Evolutionary conservation across 1,140 invertebrate species (phyloP), one percentile per base, ranked within the genome.

Genomic region (Eriosoma lanigerum): DNA sequence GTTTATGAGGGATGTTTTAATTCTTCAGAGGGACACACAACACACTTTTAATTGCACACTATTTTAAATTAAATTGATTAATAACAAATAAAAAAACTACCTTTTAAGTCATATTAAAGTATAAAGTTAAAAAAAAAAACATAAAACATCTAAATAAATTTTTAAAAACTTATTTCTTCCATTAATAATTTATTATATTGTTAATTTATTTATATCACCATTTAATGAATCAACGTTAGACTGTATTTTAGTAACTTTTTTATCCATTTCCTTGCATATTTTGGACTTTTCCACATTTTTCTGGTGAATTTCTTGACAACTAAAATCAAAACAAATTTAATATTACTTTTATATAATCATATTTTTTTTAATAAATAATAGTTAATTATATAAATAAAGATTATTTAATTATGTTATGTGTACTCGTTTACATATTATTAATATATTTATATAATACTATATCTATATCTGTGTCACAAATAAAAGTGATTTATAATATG

Each of bases 251-350:
- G 26, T 1, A 29, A 24, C 26, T 10, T 72, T 72, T 21, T 72
- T 4, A 5, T 72, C 68, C 24, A 72, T 50, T 72, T 72, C 68
- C 13, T 72, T 52, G 68, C 46, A 52, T 15, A 17, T 15, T 46
- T 19, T 52, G 19, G 24, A 29, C 24, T 50, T 52, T 10, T 29
- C 50, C 24, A n/a, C 24, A 9, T 72, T 72, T 0, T 52, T 72
- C 19, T 52, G 46, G 26, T 72, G 46, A n/a, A 72, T 72, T 3
- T 72, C 48, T 32, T 52, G 68, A 17, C 29, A 72, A 29, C 68
- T 72, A 52, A 29, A 21, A 70, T 66, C 3, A 38, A 38, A 38
- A 38, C 8, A 38, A 38, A 38, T 8, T 38, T 38, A 38, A 8
- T 38, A 4, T 38, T 4, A 38, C n/a, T n/a, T n/a, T n/a, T n/a